Base-by-base conservation (phyloP, 2,113 vertebrate genomes). In the Phasianus colchicus region DNA sequence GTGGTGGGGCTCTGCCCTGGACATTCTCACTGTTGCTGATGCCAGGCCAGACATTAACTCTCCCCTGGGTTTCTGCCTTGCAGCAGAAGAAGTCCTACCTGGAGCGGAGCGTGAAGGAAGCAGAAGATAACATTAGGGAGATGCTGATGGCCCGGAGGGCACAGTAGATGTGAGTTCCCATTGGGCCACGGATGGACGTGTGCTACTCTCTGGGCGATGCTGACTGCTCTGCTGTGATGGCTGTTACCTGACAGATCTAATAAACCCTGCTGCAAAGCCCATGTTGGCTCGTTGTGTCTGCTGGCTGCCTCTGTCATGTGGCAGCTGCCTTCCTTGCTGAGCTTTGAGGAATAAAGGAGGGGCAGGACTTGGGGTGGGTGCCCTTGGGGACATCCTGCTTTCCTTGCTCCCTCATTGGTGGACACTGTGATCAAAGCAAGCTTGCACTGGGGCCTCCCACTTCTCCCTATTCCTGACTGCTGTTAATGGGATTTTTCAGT, bases 81-180 rank as follows among this genome's bases (percentile, higher is more conserved):
- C 98, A 99, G 99, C 99, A 99, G 97, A 99, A 98, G 96, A 99
- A 99, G 94, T 98, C 98, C 2, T 99, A 99, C 95, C 98, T 99
- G 94, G 99, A 99, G 94, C 98, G 98, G 91, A 99, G 99, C 0
- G 99, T 99, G 78, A 99, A 99, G 92, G 99, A 99, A 73, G 99
- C 99, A 1, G 99, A 99, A 70, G 99, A 99, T 95, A 99, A 99
- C 90, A 99, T 99, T 94, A 97, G 99, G 92, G 99, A 99, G 91
- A 99, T 99, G 99, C 97, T 99, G 92, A 98, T 99, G 98, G 98
- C 99, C n/a, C 97, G 99, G 72, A 98, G 99, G 91, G 97, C 98
- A 3, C 99, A 99, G 83, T 99, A 97, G 98, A 74, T 10, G 21
- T 6, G 36, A 17, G 52, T 7, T 13, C 1, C 32, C 38, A 21